Conservation (phyloP, 2,797 vertebrate genomes). For the Momotus momota region DNA sequence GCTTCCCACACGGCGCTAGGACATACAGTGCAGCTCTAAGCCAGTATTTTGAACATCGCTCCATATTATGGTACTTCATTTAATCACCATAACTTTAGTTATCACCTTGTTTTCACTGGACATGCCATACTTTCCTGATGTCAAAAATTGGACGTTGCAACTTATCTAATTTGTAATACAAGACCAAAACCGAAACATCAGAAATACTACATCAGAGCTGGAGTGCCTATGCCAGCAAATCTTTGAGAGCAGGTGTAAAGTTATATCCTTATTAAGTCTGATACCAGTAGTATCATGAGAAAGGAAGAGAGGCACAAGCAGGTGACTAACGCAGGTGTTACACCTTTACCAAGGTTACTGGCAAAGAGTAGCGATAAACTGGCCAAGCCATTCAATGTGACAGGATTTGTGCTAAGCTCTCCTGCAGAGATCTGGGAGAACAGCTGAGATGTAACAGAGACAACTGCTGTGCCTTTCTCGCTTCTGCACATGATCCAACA, state of each 20-base stretch:
- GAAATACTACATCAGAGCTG: not conserved
- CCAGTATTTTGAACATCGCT: not conserved
- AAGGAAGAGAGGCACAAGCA: not conserved
- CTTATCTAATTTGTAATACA: not conserved
- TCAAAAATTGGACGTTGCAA: not conserved
- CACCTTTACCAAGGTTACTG: not conserved
- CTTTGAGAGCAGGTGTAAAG: not conserved
- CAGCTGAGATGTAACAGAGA: not conserved
- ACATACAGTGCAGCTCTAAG: not conserved
- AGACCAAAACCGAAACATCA: not conserved
- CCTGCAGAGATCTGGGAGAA: conserved; percentile 23
- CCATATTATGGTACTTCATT: not conserved
- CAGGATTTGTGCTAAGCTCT: conserved; percentile 2
- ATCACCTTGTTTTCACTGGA: not conserved
- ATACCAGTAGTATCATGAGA: not conserved
- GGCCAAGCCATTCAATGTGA: not conserved
- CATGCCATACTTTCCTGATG: fast-evolving
- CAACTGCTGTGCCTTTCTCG: conserved; percentile 33
- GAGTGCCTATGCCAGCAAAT: not conserved
- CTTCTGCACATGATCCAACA: not conserved
- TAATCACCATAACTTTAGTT: not conserved
- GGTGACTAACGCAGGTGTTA: not conserved
- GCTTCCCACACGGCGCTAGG: not conserved
- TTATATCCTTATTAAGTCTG: not conserved
- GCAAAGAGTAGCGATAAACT: not conserved